Percentiles rank a stretch among this genome's conserved stretches.
Conservation (phyloP, 2,113 vertebrate species). For the Asarcornis scutulata region DNA sequence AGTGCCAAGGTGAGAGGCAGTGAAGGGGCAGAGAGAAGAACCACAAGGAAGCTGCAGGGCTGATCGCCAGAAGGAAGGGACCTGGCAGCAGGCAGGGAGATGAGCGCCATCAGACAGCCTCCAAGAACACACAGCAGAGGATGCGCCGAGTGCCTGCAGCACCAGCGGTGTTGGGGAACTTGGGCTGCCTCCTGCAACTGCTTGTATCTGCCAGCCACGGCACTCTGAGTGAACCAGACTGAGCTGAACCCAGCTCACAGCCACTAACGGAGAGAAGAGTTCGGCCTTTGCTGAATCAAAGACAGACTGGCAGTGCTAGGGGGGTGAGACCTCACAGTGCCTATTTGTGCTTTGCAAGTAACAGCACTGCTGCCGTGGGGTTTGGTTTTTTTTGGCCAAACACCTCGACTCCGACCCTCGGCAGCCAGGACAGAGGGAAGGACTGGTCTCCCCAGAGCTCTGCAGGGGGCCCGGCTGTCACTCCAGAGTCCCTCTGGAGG, state of each 20-base stretch:
- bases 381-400: neutral
- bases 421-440: neutral
- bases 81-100: neutral
- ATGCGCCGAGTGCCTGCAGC: neutral
- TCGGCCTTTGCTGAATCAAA: neutral
- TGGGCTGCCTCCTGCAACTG: neutral
- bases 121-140: neutral
- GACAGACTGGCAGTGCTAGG: neutral
- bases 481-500: accelerated
- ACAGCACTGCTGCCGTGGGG: neutral
- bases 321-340: accelerated
- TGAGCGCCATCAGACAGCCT: neutral
- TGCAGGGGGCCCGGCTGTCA: neutral
- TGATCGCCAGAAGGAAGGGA: neutral
- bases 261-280: neutral
- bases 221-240: neutral
- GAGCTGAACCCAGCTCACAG: neutral
- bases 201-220: neutral
- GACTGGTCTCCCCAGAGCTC: neutral
- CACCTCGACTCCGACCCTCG: accelerated
- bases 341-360: neutral
- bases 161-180: neutral
- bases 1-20: neutral
- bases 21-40: neutral
- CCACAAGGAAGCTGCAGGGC: neutral